Base-by-base conservation (phyloP, 2,797 vertebrate species). In the Sorex maritimensis region DNA sequence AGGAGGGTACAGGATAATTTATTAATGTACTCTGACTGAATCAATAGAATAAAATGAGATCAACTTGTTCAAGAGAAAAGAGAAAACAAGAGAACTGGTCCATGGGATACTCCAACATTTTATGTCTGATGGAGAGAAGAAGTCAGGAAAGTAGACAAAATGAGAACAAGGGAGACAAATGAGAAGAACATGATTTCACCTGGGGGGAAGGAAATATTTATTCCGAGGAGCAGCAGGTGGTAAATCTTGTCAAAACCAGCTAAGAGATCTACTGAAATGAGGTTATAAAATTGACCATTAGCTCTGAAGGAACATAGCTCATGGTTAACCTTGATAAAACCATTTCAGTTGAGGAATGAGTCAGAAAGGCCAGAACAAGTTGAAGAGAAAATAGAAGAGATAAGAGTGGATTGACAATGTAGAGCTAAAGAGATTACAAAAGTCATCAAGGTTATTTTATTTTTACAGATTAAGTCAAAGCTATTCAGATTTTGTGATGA, bases 341-440 rank as follows among this genome's bases (percentile, higher is more conserved):
- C 73, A 83, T 72, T 79, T 84, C 55, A 65, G 23, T 78, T 26
- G 73, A 78, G n/a, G 41, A 63, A 46, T 88, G 65, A 79, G 44
- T 79, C 73, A 79, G 79, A 82, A 65, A 78, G 26, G 6, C 19
- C 17, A 19, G 55, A 58, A 58, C 44, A 61, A n/a, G 72, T 49
- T 83, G 38, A 82, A 49, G 41, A 88, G 21, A 63, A 21, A 77
- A 78, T 71, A 58, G 55, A 23, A 63, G 41, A 14, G n/a, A 17
- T n/a, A 8, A 71, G 17, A 13, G 6, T 69, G 15, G 74, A 63
- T 63, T 41, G 34, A 87, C 65, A 24, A 46, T 69, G 13, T 82
- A 72, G n/a, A 72, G 49, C 49, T 41, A 72, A 69, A 87, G 69
- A 68, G 28, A 87, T 87, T 87, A 38, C 68, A 75, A 28, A 81